Conservation (phyloP, 1,140 invertebrate species). For the Drosophila melanogaster region DNA sequence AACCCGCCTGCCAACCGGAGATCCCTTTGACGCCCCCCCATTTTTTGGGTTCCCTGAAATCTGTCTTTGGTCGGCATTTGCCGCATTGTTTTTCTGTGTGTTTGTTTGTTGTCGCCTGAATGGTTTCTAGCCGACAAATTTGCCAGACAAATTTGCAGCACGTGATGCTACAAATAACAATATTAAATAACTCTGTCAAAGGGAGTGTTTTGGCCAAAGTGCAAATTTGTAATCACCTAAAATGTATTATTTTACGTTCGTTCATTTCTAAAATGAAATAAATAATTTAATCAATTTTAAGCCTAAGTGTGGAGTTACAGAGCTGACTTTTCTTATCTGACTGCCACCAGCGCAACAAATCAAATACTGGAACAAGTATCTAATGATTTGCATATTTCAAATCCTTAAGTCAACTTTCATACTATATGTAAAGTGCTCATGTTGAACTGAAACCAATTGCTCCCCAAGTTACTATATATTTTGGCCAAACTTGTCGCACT, state of each 20-base stretch:
- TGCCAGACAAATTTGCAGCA: slow-evolving; percentile 71
- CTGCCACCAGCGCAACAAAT: background rate
- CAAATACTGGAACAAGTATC: background rate
- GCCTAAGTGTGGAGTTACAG: no score
- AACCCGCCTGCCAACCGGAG: background rate
- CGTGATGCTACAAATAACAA: slow-evolving; percentile 48
- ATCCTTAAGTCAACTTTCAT: background rate
- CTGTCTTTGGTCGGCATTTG: slow-evolving; percentile 38
- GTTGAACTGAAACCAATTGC: slow-evolving; percentile 10
- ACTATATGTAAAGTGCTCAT: background rate
- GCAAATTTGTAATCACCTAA: background rate
- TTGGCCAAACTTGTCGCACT: slow-evolving; percentile 1
- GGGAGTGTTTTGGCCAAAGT: slow-evolving; percentile 11
- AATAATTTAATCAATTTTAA: no score
- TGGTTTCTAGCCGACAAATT: slow-evolving; percentile 64
- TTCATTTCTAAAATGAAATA: background rate
- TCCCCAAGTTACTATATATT: slow-evolving; percentile 7
- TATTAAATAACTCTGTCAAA: slow-evolving; percentile 24
- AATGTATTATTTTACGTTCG: background rate
- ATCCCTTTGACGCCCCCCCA: background rate
- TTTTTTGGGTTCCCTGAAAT: slow-evolving; percentile 18
- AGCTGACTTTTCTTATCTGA: background rate
- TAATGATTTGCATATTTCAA: background rate
- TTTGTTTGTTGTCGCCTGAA: slow-evolving; percentile 70
- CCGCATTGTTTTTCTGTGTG: slow-evolving; percentile 76